Evolutionary conservation across 1,140 invertebrate species (phyloP), one percentile per base, ranked within the genome.

Genomic region (Streblospio benedicti): DNA sequence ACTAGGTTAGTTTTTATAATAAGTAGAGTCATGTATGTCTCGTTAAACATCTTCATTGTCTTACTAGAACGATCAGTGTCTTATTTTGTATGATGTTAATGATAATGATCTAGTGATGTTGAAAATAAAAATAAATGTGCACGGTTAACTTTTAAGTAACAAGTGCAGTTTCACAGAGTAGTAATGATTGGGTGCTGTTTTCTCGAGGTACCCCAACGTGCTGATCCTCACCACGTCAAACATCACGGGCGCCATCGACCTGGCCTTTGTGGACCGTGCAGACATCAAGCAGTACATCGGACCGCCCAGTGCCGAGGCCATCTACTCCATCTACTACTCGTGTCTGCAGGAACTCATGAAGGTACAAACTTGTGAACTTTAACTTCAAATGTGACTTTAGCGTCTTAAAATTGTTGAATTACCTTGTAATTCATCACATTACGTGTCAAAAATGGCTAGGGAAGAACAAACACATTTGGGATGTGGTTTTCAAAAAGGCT

Each of bases 171-270:
- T n/a, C n/a, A n/a, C n/a, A n/a, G n/a, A n/a, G n/a, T n/a, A n/a
- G n/a, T n/a, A n/a, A n/a, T n/a, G n/a, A n/a, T n/a, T n/a, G n/a
- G n/a, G n/a, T n/a, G n/a, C n/a, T 38, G 35, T 49, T 6, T 49
- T 6, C 20, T 67, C 38, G 68, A 84, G 84, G 38, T 87, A 85
- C 75, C 85, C 87, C 0, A 98, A 98, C 81, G 92, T 96, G 25
- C 79, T 99, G 16, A 88, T 98, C 57, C 76, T 99, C 25, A 91
- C 94, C 1, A 99, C 95, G 2, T 97, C 94, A 4, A 99, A 99
- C 79, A 83, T 99, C 63, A 91, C 91, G 0, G 85, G 86, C 53
- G 86, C 90, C 20, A 92, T 99, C 64, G 96, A 99, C 79, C 72
- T 89, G 33, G 96, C 96, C 0, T 98, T 99, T 79, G 82, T 97